phyloP scores from a whole-genome alignment of 37 sponge, comb jelly and placozoan species.

The Dysidea cf. avara region DNA sequence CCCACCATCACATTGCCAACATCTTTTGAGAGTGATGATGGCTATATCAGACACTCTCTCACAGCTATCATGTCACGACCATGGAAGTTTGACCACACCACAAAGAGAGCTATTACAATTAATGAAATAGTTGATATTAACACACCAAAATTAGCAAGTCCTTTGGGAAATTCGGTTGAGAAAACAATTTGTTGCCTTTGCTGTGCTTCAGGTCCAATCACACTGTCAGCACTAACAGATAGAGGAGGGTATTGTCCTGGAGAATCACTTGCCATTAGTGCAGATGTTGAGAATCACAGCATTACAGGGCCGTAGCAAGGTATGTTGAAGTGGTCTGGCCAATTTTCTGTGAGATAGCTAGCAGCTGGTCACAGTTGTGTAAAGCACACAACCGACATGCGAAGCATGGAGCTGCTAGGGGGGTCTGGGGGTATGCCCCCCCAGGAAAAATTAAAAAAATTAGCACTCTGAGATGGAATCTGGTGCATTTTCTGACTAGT shows the following conservation, averaged over 20 bases:
- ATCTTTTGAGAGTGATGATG: constrained; percentile 23
- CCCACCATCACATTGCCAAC: constrained; percentile 22
- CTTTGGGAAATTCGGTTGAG: constrained; percentile 15
- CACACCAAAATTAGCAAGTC: constrained; percentile 14
- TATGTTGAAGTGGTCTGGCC: no score
- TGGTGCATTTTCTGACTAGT: no score
- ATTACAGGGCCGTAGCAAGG: no score
- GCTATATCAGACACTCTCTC: constrained; percentile 48
- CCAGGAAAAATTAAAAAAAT: no score
- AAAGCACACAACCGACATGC: no score
- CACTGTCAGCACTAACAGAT: constrained; percentile 27
- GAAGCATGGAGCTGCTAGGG: no score
- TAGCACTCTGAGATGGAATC: no score
- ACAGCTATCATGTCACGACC: constrained; percentile 42
- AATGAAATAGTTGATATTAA: constrained; percentile 42
- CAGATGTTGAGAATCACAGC: constrained; percentile 43
- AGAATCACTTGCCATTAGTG: constrained; percentile 33
- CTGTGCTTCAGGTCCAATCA: constrained; percentile 58
- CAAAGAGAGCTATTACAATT: constrained; percentile 31
- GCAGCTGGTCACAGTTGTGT: no score
- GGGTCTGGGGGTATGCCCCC: no score
- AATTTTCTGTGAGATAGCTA: no score
- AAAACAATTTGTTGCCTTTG: constrained; percentile 66
- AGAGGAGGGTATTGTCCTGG: constrained; percentile 56
- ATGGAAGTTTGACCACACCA: constrained; percentile 45